phyloP scores from a whole-genome alignment of 2,888 invertebrate species.

The Papilio protenor region DNA sequence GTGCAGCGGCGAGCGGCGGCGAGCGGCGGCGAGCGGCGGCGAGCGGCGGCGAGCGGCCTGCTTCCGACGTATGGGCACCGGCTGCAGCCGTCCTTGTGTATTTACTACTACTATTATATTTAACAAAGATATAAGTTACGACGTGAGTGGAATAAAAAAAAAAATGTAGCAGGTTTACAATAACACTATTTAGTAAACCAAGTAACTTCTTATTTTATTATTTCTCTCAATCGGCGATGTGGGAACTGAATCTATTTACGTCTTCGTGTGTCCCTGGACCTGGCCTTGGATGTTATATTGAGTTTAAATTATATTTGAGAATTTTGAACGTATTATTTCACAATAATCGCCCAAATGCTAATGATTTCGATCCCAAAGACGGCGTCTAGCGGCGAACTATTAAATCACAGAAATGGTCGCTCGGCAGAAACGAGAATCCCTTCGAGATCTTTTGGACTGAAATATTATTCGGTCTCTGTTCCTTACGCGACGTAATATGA shows the following conservation, averaged over 20 bases:
- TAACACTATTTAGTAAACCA: background rate
- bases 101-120: too few relatives aligned
- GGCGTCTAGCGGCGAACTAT: background rate
- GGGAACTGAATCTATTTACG: background rate
- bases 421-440: background rate
- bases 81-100: background rate
- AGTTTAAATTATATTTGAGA: background rate
- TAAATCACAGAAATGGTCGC: slow-evolving; percentile 10
- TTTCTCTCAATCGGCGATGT: background rate
- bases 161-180: background rate
- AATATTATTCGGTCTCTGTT: slow-evolving; percentile 2
- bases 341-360: background rate
- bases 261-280: too few relatives aligned
- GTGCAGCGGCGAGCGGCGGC: too few relatives aligned
- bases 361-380: background rate
- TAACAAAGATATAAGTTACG: background rate
- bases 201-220: background rate
- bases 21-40: too few relatives aligned
- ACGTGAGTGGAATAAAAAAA: background rate
- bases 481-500: slow-evolving; percentile 2
- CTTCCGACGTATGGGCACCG: background rate
- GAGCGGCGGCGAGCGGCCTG: background rate
- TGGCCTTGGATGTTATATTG: background rate
- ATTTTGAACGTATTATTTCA: background rate
- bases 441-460: background rate